Conservation (phyloP, 35 echinoderm and acorn worm genomes). For the Heliocidaris tuberculata region DNA sequence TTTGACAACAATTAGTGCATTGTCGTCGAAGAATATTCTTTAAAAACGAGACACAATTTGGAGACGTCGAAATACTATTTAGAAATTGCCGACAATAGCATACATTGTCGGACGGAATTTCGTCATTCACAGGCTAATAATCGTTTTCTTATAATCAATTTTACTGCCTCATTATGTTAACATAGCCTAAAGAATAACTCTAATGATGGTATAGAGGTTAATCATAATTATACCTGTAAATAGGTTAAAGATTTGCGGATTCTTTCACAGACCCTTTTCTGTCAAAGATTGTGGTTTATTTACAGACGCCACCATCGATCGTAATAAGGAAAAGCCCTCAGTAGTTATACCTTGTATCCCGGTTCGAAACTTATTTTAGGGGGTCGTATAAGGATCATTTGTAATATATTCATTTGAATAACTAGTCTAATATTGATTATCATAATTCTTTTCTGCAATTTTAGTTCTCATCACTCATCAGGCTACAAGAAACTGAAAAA, state of each 20-base stretch:
- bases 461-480: no score
- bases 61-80: neutral
- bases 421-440: no score
- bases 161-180: neutral
- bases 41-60: neutral
- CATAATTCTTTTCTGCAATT: no score
- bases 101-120: neutral
- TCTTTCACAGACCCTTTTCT: no score
- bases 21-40: neutral
- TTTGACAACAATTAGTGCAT: neutral
- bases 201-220: neutral
- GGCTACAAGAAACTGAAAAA: no score
- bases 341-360: no score
- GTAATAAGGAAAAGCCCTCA: neutral
- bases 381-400: neutral
- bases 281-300: neutral
- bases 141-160: neutral
- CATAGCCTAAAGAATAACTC: neutral
- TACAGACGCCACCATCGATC: neutral
- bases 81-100: neutral
- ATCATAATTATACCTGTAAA: neutral
- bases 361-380: neutral
- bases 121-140: neutral
- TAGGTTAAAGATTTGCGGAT: no score
- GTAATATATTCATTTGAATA: no score